phyloP scores from a whole-genome alignment of 2,888 invertebrate species.

The Callimorpha dominula region DNA sequence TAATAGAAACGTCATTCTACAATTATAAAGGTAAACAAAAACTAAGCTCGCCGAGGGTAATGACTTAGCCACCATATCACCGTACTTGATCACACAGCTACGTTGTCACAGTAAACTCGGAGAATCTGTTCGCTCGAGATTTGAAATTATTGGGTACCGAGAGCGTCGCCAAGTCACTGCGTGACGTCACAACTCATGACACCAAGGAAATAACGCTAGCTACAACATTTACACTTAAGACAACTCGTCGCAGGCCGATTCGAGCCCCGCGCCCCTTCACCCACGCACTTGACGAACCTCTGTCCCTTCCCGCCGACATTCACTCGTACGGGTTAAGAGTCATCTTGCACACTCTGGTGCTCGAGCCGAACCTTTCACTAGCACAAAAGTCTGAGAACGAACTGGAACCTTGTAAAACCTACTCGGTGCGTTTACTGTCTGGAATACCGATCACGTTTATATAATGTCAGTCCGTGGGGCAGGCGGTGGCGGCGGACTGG shows the following conservation, averaged over 20 bases:
- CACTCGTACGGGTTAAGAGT: conserved; percentile 1
- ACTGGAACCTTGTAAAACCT: background rate
- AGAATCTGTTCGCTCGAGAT: conserved; percentile 21
- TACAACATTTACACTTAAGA: conserved; percentile 68
- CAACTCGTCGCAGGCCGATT: conserved; percentile 27
- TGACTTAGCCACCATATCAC: background rate
- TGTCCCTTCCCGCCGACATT: background rate
- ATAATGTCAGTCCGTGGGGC: too few relatives aligned
- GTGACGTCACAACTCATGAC: conserved; percentile 33
- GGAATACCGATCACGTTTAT: background rate
- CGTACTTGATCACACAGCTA: background rate
- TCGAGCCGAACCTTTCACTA: conserved; percentile 11
- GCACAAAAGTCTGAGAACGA: conserved; percentile 4
- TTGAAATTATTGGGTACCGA: conserved; percentile 22
- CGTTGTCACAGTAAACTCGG: conserved; percentile 11
- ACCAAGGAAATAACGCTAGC: conserved; percentile 49
- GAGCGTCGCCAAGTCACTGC: conserved; percentile 25
- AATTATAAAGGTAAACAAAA: background rate
- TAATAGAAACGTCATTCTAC: background rate
- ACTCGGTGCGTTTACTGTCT: conserved; percentile 4
- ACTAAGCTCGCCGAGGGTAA: background rate
- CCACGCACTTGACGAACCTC: background rate
- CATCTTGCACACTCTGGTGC: conserved; percentile 7
- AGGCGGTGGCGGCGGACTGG: background rate
- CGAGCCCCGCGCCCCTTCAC: background rate